Percentiles rank a stretch among this genome's conserved stretches.
Evolutionary conservation across 2,888 invertebrate species (phyloP).

Genomic region (Ennomos quercinarius): DNA sequence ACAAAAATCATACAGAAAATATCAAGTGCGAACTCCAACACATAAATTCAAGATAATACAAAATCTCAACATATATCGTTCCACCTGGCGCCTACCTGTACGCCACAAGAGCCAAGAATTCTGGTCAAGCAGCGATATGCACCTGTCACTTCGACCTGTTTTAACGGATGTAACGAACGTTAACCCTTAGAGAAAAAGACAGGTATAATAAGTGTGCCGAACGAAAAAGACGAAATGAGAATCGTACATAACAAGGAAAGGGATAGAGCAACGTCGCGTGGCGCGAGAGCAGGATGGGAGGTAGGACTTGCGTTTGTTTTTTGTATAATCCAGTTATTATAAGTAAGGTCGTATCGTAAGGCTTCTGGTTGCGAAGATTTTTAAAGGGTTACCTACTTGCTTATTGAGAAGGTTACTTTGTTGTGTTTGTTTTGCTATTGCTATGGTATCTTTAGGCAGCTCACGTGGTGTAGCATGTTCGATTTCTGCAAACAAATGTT

Average conservation of each 20-base stretch:
- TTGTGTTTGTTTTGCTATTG: constrained; percentile 1
- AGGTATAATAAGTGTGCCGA: constrained; percentile 42
- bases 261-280: constrained; percentile 39
- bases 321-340: constrained; percentile 42
- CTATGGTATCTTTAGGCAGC: no score
- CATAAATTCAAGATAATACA: not conserved
- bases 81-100: constrained; percentile 27
- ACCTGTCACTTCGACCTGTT: constrained; percentile 44
- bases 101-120: constrained; percentile 5
- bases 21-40: no score
- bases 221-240: constrained; percentile 25
- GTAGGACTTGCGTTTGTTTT: constrained; percentile 20
- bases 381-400: constrained; percentile 31
- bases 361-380: constrained; percentile 31
- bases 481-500: no score
- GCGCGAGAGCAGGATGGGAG: constrained; percentile 37
- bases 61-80: constrained; percentile 5
- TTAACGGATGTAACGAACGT: constrained; percentile 42
- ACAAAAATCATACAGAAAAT: no score
- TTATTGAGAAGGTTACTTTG: constrained; percentile 14
- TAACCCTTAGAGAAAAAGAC: constrained; percentile 41
- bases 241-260: not conserved
- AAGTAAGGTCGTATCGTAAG: constrained; percentile 35
- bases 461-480: no score
- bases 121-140: constrained; percentile 24